Conservation (phyloP, 2,797 vertebrate species). For the Galaxias olidus region DNA sequence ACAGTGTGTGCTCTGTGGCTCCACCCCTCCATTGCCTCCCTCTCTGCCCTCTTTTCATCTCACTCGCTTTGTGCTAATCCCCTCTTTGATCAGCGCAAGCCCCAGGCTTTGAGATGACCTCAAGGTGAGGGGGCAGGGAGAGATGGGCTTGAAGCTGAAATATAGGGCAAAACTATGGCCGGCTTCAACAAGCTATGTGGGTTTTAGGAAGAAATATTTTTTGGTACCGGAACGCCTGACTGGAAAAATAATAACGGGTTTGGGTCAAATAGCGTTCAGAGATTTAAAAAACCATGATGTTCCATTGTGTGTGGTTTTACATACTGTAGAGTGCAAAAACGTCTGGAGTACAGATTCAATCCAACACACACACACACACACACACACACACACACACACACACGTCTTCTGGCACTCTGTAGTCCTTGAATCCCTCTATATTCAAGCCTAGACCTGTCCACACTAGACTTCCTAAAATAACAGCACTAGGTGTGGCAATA, state of each 20-base stretch:
- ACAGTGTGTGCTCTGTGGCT: not conserved
- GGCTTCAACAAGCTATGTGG: too few relatives aligned
- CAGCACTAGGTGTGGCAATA: not conserved
- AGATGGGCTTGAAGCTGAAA: not conserved
- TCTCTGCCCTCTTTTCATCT: not conserved
- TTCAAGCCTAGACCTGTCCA: constrained; percentile 22
- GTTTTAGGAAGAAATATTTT: too few relatives aligned
- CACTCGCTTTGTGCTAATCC: not conserved
- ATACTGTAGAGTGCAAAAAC: too few relatives aligned
- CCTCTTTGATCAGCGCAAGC: not conserved
- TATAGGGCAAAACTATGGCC: not conserved
- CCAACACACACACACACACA: too few relatives aligned
- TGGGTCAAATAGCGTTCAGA: too few relatives aligned
- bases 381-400: too few relatives aligned
- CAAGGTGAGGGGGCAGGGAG: not conserved
- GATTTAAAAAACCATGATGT: too few relatives aligned
- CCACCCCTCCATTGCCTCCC: not conserved
- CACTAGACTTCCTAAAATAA: not conserved
- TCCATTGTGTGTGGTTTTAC: too few relatives aligned
- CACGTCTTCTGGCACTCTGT: too few relatives aligned
- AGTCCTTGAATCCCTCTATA: constrained; percentile 7
- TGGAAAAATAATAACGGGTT: too few relatives aligned
- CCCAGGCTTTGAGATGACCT: not conserved
- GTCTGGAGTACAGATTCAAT: too few relatives aligned
- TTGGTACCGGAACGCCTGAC: too few relatives aligned